Base-by-base conservation (phyloP, 2,797 vertebrate genomes). In the Delichon dasypus region DNA sequence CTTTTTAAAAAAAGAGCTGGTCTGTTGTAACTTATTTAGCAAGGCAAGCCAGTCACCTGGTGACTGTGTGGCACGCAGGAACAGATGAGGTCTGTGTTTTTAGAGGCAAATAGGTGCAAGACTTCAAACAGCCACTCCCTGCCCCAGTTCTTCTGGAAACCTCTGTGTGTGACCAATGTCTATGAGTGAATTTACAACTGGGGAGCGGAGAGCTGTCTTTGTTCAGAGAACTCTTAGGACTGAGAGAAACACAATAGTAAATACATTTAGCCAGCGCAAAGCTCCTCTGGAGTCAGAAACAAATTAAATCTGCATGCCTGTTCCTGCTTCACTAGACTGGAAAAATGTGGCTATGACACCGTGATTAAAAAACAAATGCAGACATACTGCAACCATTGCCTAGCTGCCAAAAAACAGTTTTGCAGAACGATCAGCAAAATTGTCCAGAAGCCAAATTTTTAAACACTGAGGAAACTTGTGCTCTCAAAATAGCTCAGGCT, bases 331-430 rank as follows among this genome's bases (percentile, higher is more conserved):
- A 74, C 45, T 90, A 64, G 77, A 54, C 91, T 95, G 67, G 87
- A 95, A 96, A 95, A 95, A 95, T 51, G 53, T 51, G 61, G 13
- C 50, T 78, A 83, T 91, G 90, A 90, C 92, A 92, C 89, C 45
- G 76, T 95, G 68, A 93, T 95, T 96, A 91, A 92, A 95, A 95
- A 90, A 57, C 75, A 93, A 91, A 90, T 57, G 74, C 22, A 84
- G 67, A 72, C 71, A 85, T 61, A 38, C 67, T 92, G 55, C 85
- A 86, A 85, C 51, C 48, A 57, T 65, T 70, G 81, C 83, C 20
- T 66, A 77, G 82, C 80, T 88, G 88, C 91, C 95, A 97, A 94
- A 86, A 94, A 42, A 1, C 38, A 62, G 54, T 88, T 95, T 86
- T 94, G 74, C 64, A 82, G 83, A 91, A 78, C 90, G 87, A 94